Percentiles rank a stretch among this genome's conserved stretches.
phyloP scores from a whole-genome alignment of 1,140 invertebrate species.

The Drosophila nikananu region DNA sequence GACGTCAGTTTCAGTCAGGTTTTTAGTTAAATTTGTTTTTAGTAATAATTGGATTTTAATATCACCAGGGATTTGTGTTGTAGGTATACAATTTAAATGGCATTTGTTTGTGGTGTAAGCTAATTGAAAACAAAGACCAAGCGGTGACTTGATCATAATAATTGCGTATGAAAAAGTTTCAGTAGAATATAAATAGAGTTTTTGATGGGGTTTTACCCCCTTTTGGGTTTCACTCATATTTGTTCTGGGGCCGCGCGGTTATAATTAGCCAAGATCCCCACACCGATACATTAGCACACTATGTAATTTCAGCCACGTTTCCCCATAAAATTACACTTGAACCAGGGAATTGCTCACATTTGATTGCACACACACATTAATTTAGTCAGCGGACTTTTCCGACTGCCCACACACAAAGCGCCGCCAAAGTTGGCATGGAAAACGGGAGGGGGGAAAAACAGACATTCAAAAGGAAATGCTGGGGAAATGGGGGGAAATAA shows the following conservation, averaged over 20 bases:
- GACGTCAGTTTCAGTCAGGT: background rate
- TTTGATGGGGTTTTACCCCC: background rate
- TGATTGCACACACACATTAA: conserved; percentile 70
- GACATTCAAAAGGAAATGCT: background rate
- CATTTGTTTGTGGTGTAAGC: background rate
- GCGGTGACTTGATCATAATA: background rate
- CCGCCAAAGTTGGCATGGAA: conserved; percentile 20
- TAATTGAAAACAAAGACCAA: conserved; percentile 4
- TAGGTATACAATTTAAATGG: background rate
- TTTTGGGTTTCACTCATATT: background rate
- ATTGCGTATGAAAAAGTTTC: background rate
- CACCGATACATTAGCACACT: conserved; percentile 23
- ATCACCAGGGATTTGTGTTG: background rate
- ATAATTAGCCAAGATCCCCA: conserved; percentile 32
- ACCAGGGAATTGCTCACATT: conserved; percentile 63
- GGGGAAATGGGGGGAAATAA: background rate
- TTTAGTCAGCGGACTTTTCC: conserved; percentile 38
- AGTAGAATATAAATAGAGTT: background rate
- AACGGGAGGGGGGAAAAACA: background rate
- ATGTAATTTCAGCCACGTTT: conserved; percentile 24
- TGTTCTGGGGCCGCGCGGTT: background rate
- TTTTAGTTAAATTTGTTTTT: background rate
- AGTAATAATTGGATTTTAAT: conserved; percentile 23
- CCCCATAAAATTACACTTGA: conserved; percentile 39
- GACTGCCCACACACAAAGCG: conserved; percentile 57